These are phyloP conservation scores for Chamaea fasciata DNA, from an alignment of 2,113 vertebrate genomes.

Conservation along the genomic window DNA sequence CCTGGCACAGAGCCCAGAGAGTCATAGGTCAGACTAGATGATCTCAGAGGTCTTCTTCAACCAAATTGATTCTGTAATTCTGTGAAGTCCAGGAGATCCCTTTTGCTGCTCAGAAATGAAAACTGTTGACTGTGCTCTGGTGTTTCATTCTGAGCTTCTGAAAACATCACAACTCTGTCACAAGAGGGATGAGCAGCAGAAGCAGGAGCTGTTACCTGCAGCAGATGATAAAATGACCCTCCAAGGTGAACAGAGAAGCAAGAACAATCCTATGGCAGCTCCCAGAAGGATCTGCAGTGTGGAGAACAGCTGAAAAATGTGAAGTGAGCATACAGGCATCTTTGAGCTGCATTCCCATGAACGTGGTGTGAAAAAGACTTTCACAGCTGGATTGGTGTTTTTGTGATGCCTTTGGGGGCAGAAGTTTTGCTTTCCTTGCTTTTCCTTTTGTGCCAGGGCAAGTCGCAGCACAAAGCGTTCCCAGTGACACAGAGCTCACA, in stretches of 20 bases:
- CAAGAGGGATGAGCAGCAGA: background rate
- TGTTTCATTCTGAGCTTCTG: background rate
- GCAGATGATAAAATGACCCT: background rate
- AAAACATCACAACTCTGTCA: background rate
- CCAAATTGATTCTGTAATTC: background rate
- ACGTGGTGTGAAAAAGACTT: background rate
- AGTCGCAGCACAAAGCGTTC: background rate
- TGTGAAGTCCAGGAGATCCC: background rate
- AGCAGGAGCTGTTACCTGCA: background rate
- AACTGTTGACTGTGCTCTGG: background rate
- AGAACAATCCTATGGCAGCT: background rate
- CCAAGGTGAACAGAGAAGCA: background rate
- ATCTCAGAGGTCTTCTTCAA: background rate
- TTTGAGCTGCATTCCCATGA: background rate
- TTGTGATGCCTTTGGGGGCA: background rate
- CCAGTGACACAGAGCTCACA: fast-evolving
- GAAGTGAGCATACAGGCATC: background rate
- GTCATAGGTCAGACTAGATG: background rate
- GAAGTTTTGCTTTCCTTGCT: background rate
- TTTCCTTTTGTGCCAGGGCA: background rate
- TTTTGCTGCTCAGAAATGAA: background rate
- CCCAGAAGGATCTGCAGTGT: background rate
- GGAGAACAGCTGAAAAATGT: background rate
- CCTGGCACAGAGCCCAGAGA: fast-evolving
- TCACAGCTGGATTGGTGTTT: fast-evolving